phyloP scores from a whole-genome alignment of 1,140 invertebrate genomes.

The Polypedilum pembai region DNA sequence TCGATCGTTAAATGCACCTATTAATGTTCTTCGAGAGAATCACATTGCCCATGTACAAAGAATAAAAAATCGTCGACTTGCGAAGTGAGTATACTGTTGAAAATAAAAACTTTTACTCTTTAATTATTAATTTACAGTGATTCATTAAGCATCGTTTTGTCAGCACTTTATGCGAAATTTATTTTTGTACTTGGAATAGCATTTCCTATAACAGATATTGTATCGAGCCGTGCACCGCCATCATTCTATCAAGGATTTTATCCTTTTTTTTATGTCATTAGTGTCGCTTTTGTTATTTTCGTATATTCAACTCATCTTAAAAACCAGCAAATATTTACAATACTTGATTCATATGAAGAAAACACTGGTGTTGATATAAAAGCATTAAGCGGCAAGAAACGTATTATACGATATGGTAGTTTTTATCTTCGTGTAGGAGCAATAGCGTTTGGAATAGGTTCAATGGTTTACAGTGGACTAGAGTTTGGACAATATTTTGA shows the following conservation, averaged over 20 bases:
- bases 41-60: constrained; percentile 18
- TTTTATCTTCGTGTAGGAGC: constrained; percentile 77
- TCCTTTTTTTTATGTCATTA: constrained; percentile 69
- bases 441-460: constrained; percentile 64
- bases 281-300: constrained; percentile 71
- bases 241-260: constrained; percentile 73
- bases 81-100: constrained; percentile 31
- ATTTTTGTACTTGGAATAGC: constrained; percentile 69
- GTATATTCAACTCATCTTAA: constrained; percentile 65
- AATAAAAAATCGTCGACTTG: constrained; percentile 30
- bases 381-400: constrained; percentile 36
- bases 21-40: background rate
- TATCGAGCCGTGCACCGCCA: constrained; percentile 55
- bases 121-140: constrained; percentile 40
- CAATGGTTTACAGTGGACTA: constrained; percentile 64
- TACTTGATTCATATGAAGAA: constrained; percentile 36
- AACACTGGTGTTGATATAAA: constrained; percentile 30
- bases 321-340: constrained; percentile 46
- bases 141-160: constrained; percentile 51
- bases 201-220: constrained; percentile 61
- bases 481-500: constrained; percentile 63
- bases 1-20: constrained; percentile 32
- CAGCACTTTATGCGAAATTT: constrained; percentile 70
- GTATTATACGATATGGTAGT: constrained; percentile 53
- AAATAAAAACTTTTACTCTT: constrained; percentile 29